phyloP scores from a whole-genome alignment of 1,140 invertebrate genomes.

The Amyelois transitella region DNA sequence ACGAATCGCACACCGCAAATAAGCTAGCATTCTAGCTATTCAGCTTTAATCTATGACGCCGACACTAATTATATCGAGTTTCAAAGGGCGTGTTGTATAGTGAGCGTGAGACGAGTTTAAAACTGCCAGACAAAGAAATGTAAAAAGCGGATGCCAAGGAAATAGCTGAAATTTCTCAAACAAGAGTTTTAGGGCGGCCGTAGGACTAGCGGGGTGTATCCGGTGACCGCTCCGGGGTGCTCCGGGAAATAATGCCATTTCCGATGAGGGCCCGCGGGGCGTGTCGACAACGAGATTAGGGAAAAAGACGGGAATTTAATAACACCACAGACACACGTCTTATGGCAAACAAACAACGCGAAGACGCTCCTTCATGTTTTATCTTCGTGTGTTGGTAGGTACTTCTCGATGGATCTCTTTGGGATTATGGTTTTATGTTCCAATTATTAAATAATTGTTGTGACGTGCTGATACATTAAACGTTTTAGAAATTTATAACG shows the following conservation, averaged over 20 bases:
- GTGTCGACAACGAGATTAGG: constrained; percentile 62
- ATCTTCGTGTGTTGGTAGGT: background rate
- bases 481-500: too few species aligned
- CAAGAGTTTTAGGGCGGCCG: constrained; percentile 40
- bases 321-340: constrained; percentile 46
- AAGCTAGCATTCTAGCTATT: background rate
- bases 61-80: background rate
- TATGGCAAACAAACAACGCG: constrained; percentile 3
- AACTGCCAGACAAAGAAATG: constrained; percentile 29
- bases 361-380: background rate
- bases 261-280: constrained; percentile 62
- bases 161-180: constrained; percentile 49
- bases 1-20: background rate
- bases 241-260: constrained; percentile 66
- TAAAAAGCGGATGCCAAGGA: constrained; percentile 40
- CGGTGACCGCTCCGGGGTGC: constrained; percentile 53
- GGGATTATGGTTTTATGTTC: background rate
- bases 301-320: constrained; percentile 68
- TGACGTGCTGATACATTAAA: too few species aligned
- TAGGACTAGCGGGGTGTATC: constrained; percentile 42
- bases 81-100: background rate
- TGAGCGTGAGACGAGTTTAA: background rate
- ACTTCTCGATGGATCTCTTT: background rate
- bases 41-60: background rate
- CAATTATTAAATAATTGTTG: too few species aligned